Conservation (phyloP, 2,888 invertebrate genomes). For the Agrilus biguttatus region DNA sequence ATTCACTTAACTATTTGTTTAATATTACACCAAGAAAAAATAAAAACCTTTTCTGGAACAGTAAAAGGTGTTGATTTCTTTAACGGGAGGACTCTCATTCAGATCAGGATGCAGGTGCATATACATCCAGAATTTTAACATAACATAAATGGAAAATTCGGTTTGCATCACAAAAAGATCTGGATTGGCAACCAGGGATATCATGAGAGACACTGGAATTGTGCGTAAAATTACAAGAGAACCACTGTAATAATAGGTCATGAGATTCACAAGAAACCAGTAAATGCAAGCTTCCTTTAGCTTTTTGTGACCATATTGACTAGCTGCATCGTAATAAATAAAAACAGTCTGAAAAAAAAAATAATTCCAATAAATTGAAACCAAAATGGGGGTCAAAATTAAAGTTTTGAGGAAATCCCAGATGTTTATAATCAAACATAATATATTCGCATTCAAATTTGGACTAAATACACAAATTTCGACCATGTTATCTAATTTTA, state of each 20-base stretch:
- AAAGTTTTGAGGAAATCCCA: not conserved
- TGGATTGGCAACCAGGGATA: constrained; percentile 43
- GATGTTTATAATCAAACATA: too few species aligned
- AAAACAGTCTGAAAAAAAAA: constrained; percentile 42
- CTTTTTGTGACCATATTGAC: constrained; percentile 48
- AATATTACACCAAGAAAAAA: not conserved
- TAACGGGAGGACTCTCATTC: constrained; percentile 15
- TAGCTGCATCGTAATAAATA: constrained; percentile 51
- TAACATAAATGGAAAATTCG: constrained; percentile 59
- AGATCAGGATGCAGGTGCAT: constrained; percentile 32
- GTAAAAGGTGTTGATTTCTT: constrained; percentile 29
- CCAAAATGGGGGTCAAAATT: not conserved
- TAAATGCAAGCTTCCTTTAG: constrained; percentile 48
- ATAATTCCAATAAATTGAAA: not conserved
- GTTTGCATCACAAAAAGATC: constrained; percentile 63
- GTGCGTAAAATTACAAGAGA: constrained; percentile 41
- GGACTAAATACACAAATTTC: not conserved
- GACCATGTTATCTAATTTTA: not conserved
- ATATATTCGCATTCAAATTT: too few species aligned
- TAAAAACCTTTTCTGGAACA: constrained; percentile 27
- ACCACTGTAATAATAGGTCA: constrained; percentile 37
- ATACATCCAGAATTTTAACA: constrained; percentile 57
- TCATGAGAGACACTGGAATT: constrained; percentile 52
- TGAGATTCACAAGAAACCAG: constrained; percentile 56
- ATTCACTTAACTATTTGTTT: not conserved